A percentile compares a stretch with the other conserved stretches of the same genome.
Conservation (phyloP, 2,797 vertebrate species). For the Macroramphosus scolopax region DNA sequence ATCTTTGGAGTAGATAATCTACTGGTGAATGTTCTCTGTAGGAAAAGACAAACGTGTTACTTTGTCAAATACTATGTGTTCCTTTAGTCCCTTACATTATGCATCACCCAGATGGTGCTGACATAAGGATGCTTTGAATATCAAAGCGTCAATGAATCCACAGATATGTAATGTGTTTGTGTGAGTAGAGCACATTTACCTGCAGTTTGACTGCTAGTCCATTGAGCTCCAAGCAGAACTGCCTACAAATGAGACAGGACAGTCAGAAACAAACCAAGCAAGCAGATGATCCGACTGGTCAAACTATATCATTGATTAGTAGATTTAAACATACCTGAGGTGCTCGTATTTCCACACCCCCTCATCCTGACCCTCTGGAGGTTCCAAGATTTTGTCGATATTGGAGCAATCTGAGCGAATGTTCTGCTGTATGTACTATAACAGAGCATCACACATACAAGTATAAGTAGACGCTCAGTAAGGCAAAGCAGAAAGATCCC, state of each 20-base stretch:
- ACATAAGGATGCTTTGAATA: too few species aligned
- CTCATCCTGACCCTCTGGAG: conserved; percentile 97
- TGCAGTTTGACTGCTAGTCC: conserved; percentile 98
- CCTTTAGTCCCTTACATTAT: too few species aligned
- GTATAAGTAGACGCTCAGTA: too few species aligned
- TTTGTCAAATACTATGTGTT: too few species aligned
- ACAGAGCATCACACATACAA: conserved; percentile 23
- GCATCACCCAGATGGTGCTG: too few species aligned
- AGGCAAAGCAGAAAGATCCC: too few species aligned
- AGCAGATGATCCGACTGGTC: not conserved
- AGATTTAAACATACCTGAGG: conserved; percentile 84
- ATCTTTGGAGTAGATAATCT: too few species aligned
- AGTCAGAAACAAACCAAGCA: not conserved
- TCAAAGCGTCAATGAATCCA: too few species aligned
- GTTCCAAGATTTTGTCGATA: conserved; percentile 98
- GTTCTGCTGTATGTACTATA: conserved; percentile 97
- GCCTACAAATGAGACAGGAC: conserved; percentile 75
- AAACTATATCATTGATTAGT: not conserved
- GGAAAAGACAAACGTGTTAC: too few species aligned
- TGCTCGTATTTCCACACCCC: conserved; percentile 99
- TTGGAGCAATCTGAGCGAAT: conserved; percentile 96
- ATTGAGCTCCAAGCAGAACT: conserved; percentile 98
- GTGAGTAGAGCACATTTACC: conserved; percentile 73
- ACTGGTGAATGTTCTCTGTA: too few species aligned
- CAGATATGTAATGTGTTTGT: not conserved